phyloP scores from a whole-genome alignment of 2,113 vertebrate genomes.

The Myiagra hebetior region DNA sequence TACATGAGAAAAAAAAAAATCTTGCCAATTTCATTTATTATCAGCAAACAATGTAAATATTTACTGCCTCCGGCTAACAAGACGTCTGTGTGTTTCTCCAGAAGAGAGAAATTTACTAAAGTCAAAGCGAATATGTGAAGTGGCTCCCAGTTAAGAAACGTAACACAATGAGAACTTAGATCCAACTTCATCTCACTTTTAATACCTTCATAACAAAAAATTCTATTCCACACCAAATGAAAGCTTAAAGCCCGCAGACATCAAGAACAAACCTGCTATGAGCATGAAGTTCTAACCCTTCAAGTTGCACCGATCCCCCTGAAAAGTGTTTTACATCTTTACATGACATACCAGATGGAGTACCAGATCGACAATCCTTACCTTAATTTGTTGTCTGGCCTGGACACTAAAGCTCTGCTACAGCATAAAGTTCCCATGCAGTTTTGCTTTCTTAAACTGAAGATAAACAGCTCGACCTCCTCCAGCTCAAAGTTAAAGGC shows the following conservation, averaged over 20 bases:
- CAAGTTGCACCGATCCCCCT: not conserved
- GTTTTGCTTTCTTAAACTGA: not conserved
- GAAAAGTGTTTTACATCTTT: not conserved
- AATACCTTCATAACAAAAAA: rapidly evolving
- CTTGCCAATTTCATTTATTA: not conserved
- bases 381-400: not conserved
- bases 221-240: not conserved
- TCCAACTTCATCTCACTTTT: not conserved
- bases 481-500: not conserved
- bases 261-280: not conserved
- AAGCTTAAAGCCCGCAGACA: not conserved
- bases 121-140: not conserved
- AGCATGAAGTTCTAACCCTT: not conserved
- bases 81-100: not conserved
- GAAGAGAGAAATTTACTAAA: not conserved
- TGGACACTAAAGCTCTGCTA: not conserved
- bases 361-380: not conserved
- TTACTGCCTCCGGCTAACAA: not conserved
- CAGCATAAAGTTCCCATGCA: not conserved
- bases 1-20: not conserved
- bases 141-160: not conserved
- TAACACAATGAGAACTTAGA: not conserved
- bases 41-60: not conserved
- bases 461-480: not conserved
- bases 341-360: rapidly evolving